Evolutionary conservation across 2,113 vertebrate genomes (phyloP), one percentile per base, ranked within the genome.

Genomic region (Nothoprocta perdicaria): DNA sequence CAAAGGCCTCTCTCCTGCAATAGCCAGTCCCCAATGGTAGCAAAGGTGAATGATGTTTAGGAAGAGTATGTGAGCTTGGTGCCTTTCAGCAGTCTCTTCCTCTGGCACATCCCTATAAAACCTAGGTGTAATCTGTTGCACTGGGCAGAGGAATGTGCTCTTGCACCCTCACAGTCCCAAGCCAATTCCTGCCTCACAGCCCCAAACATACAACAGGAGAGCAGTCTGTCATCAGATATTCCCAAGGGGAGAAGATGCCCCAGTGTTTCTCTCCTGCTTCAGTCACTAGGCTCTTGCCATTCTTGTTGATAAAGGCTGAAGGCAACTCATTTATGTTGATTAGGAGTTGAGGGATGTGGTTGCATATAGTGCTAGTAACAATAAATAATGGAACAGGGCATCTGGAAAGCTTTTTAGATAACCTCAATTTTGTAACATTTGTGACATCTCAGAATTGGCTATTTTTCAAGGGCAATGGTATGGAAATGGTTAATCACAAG

Each of bases 221-320:
- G 14, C n/a, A 15, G 3, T 69, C 7, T 85, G n/a, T 24, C 21
- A 38, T 22, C 29, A 69, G 14, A 53, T 29, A 21, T 58, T 3
- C 13, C 6, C 26, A 16, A 2, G 26, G n/a, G 24, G 9, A 84
- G 63, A 69, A 81, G 86, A 68, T 33, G 4, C 7, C 19, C 15
- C 48, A 2, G 3, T 40, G 4, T 55, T 78, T 67, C 68, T 85
- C 27, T 86, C 10, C 12, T 71, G 31, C 12, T 12, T 14, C 5
- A 81, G 31, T n/a, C 63, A 12, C 0, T 0, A 60, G 43, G 31
- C 10, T 83, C 16, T 16, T 15, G 69, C 31, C 4, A 14, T 23
- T 82, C 6, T 31, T 61, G 7, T 15, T 66, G 40, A 40, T 46
- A 46, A 77, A 89, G 5, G 7, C 46, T 80, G 67, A 84, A 85